Base-by-base conservation (phyloP, 1,140 invertebrate species). In the Halotydeus destructor region DNA sequence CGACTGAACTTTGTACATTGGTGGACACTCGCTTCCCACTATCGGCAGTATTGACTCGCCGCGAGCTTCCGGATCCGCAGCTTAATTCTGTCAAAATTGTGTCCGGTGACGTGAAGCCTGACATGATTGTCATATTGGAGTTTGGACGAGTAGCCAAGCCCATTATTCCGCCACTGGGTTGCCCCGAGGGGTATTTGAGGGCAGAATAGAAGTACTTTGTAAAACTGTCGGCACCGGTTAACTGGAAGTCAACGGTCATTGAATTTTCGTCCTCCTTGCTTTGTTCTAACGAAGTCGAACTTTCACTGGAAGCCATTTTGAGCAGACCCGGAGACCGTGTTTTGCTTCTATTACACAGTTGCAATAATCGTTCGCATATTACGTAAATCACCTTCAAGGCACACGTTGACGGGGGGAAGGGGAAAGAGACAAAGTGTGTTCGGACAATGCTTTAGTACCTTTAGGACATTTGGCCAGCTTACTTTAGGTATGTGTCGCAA, bases 401-500 rank as follows among this genome's bases (percentile, higher is more conserved):
- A n/a, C n/a, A n/a, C n/a, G n/a, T n/a, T n/a, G n/a, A n/a, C n/a
- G n/a, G n/a, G n/a, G n/a, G n/a, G n/a, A n/a, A n/a, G n/a, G n/a
- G n/a, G n/a, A n/a, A n/a, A n/a, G n/a, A n/a, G n/a, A n/a, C n/a
- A n/a, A n/a, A n/a, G n/a, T n/a, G n/a, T n/a, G n/a, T n/a, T n/a
- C n/a, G n/a, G n/a, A n/a, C n/a, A n/a, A n/a, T n/a, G n/a, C n/a
- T n/a, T n/a, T n/a, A n/a, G n/a, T n/a, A n/a, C n/a, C n/a, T n/a
- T n/a, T n/a, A n/a, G n/a, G n/a, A n/a, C n/a, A 45, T 38, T 31
- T 34, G 22, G 9, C 28, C 22, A 34, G 35, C 30, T 46, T 60
- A 81, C 76, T 69, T 83, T 83, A 41, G 79, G 80, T 44, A 84
- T 67, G 55, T 74, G 65, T 56, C 72, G 74, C 32, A 83, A 72